Evolutionary conservation across 2,888 invertebrate genomes (phyloP), one percentile per base, ranked within the genome.

Genomic region (Lymantria dispar): DNA sequence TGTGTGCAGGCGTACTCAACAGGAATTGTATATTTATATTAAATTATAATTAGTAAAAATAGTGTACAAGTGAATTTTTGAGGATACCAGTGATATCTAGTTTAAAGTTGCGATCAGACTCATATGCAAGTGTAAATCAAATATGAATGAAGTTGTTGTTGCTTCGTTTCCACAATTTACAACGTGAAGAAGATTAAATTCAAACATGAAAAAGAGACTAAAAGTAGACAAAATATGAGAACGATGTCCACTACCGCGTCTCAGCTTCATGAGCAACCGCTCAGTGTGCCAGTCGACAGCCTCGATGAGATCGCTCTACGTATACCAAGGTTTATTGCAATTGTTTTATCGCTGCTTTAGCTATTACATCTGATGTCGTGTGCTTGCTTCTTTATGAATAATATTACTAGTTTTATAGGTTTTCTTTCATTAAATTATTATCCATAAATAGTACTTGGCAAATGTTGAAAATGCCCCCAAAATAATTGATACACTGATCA

Each of bases 141-240:
- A n/a, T 22, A 2, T 3, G 22, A 92, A 95, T 94, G 92, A 97
- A 97, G 97, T 97, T 97, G 93, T 94, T 97, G 94, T 97, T 97
- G 95, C 97, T 97, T 92, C 97, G 97, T 74, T 94, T 97, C 85
- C 97, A 96, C 94, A 97, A 96, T 92, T 94, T 96, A 83, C 96
- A 95, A 87, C 95, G 97, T 62, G 95, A 95, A 83, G 96, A 96
- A 91, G 96, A 96, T 22, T 22, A 22, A 22, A 22, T 2, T 22
- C 22, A 5, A 22, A 22, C 5, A 22, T 22, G 87, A 83, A 78
- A 45, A 76, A 83, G 60, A 65, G 73, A 69, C 60, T 61, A 52
- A 55, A 81, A 76, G 64, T 71, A 78, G 68, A 60, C 72, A 66
- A 60, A 81, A 74, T 68, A 85, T 85, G 84, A 77, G 70, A 74